Conservation (phyloP, 2,888 invertebrate species). For the Iselma pallidipennis region DNA sequence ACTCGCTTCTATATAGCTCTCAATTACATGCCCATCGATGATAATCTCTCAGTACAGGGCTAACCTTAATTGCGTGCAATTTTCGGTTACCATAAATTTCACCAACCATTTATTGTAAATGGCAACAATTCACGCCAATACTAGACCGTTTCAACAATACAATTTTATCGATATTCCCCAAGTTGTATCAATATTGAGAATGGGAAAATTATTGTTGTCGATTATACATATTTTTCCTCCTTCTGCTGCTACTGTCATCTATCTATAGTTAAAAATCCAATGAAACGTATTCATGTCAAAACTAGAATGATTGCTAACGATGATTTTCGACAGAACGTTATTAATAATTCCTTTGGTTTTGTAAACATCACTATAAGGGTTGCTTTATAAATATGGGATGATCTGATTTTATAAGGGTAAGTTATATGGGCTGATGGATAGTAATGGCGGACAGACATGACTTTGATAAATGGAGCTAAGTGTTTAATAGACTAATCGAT, state of each 20-base stretch:
- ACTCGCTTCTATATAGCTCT: not conserved
- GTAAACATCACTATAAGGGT: conserved; percentile 20
- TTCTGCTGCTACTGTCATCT: not conserved
- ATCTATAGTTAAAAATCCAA: not conserved
- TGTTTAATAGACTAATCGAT: conserved; percentile 61
- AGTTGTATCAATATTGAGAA: not conserved
- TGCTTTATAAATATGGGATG: conserved; percentile 35
- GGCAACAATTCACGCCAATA: not conserved
- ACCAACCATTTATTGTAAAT: not conserved
- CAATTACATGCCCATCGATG: not conserved
- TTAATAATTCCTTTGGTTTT: conserved; percentile 18
- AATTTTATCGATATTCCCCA: not conserved
- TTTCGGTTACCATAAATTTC: not conserved
- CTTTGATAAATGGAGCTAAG: conserved; percentile 59
- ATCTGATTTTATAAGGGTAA: conserved; percentile 42
- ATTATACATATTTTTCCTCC: not conserved
- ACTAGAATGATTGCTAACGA: conserved; percentile 4
- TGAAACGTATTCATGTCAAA: not conserved
- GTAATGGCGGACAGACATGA: conserved; percentile 45
- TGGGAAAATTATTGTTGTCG: not conserved
- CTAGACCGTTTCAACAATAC: not conserved
- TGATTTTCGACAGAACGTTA: conserved; percentile 4
- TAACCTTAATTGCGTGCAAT: not conserved
- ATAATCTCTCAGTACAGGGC: not conserved
- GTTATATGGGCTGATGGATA: conserved; percentile 40